Evolutionary conservation across 2,113 vertebrate species (phyloP), one percentile per base, ranked within the genome.

Genomic region (Prionailurus viverrinus): DNA sequence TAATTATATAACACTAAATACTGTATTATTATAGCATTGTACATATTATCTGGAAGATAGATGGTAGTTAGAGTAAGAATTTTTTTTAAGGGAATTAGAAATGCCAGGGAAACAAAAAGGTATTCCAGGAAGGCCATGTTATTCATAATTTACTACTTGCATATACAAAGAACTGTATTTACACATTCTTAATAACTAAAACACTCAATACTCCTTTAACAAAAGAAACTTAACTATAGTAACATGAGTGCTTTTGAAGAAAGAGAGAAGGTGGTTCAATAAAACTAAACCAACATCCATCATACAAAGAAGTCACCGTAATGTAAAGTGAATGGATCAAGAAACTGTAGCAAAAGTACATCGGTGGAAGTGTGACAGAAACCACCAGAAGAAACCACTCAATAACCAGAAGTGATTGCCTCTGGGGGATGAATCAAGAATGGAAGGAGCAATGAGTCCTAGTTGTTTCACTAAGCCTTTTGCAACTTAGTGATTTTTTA

Each of bases 271-370:
- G 31, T 53, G n/a, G 31, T 65, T 85, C 68, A 71, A 39, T 69
- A 78, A 95, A 96, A 94, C 33, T 23, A 97, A 91, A 39, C 68
- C 58, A 94, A 23, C 31, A 63, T 69, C 45, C 73, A 31, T 6
- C 65, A 89, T 25, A 55, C 6, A 61, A 92, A 82, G n/a, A 94
- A 80, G 19, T 79, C 63, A 79, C 18, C 79, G 68, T 51, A 80
- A 36, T 81, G 48, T 68, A 68, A 90, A 84, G 33, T 1, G 8
- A 48, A 71, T 41, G 27, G 82, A 39, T 33, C 7, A 53, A 90
- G 69, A 80, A 80, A 65, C 2, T 79, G 10, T 14, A 89, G 41
- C 58, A 48, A 69, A 90, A 82, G 51, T 81, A 39, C 25, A 12
- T 1, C 11, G 36, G 48, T 58, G 33, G 80, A 31, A 41, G 53